A percentile compares a stretch with the other conserved stretches of the same genome.
Evolutionary conservation across 2,113 vertebrate species (phyloP).

Genomic region (Perca fluviatilis): DNA sequence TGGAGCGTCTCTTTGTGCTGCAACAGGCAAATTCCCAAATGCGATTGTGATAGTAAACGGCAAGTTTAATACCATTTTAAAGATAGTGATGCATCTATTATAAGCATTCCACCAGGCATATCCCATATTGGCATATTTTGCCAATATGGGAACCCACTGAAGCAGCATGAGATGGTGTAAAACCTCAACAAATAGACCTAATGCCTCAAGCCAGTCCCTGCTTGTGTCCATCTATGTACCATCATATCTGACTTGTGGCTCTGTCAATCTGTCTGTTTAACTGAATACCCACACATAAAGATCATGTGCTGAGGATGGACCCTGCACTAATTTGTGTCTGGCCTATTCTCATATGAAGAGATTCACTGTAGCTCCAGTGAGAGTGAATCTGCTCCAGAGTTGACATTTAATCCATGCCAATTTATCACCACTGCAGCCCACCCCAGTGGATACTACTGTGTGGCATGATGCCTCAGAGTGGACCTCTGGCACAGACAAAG

Average conservation of each 20-base stretch:
- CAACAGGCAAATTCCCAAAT: conserved; percentile 41
- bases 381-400: conserved; percentile 60
- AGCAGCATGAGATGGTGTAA: background rate
- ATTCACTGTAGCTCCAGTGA: conserved; percentile 56
- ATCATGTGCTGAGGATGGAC: conserved; percentile 45
- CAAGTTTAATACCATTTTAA: conserved; percentile 48
- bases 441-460: conserved; percentile 49
- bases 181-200: background rate
- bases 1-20: conserved; percentile 30
- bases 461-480: conserved; percentile 49
- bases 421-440: conserved; percentile 73
- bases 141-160: background rate
- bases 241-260: conserved; percentile 27
- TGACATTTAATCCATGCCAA: conserved; percentile 83
- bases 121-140: conserved; percentile 24
- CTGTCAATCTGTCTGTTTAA: conserved; percentile 22
- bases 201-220: background rate
- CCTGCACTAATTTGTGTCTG: conserved; percentile 46
- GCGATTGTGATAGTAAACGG: conserved; percentile 47
- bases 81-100: conserved; percentile 52
- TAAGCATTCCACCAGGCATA: conserved; percentile 28
- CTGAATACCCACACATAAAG: conserved; percentile 27
- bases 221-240: background rate
- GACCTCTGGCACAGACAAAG: conserved; percentile 32
- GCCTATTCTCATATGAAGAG: conserved; percentile 53